Percentiles rank a stretch among this genome's conserved stretches.
These are phyloP conservation scores for Amphiura filiformis DNA, from an alignment of 35 echinoderm and acorn worm genomes.

Conservation along the genomic window DNA sequence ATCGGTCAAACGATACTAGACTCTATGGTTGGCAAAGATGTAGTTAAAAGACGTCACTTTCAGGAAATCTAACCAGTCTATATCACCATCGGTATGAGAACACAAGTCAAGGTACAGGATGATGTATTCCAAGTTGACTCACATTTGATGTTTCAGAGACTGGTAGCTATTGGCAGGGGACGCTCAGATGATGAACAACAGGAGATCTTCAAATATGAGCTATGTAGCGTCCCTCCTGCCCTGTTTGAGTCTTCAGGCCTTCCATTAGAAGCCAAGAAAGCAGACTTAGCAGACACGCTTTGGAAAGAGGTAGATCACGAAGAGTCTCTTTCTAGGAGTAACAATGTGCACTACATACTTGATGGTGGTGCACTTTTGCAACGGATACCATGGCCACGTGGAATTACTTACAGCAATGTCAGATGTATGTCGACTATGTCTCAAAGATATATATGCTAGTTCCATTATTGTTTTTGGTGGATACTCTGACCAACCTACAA, in stretches of 20 bases:
- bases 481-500: constrained; percentile 34
- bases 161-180: constrained; percentile 18
- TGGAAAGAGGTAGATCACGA: constrained; percentile 13
- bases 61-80: constrained; percentile 49
- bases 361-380: constrained; percentile 83
- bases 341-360: constrained; percentile 53
- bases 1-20: neutral
- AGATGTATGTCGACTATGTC: constrained; percentile 4
- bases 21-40: neutral
- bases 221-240: constrained; percentile 78
- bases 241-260: constrained; percentile 36
- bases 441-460: constrained; percentile 20
- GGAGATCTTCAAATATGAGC: constrained; percentile 62
- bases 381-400: constrained; percentile 55
- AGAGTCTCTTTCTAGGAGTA: neutral
- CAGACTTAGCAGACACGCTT: constrained; percentile 45
- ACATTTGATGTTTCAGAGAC: constrained; percentile 68
- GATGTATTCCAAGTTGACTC: constrained; percentile 49
- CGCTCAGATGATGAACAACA: neutral
- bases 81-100: constrained; percentile 39
- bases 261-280: constrained; percentile 35
- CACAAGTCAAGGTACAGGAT: constrained; percentile 35
- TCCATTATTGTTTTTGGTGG: constrained; percentile 57
- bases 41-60: constrained; percentile 56
- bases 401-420: constrained; percentile 34